These are phyloP conservation scores for Poeciliopsis gracilis DNA, from an alignment of 2,797 vertebrate genomes.

Conservation along the genomic window DNA sequence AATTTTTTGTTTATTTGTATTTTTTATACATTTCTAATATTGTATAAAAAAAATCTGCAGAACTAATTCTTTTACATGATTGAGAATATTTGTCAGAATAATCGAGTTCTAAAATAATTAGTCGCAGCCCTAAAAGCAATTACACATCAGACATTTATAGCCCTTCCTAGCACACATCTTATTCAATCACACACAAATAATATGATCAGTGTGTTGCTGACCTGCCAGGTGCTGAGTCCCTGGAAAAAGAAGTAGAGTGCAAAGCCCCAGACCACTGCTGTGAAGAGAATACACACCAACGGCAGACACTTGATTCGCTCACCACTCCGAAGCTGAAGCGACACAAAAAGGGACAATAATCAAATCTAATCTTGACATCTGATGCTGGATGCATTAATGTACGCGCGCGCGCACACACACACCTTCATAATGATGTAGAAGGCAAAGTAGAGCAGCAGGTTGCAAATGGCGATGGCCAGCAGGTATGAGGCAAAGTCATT, in stretches of 20 bases:
- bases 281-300: slow-evolving; percentile 90
- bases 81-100: no score
- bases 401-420: slow-evolving; percentile 72
- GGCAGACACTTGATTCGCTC: slow-evolving; percentile 91
- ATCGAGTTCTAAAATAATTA: no score
- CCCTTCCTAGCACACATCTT: neutral
- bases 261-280: slow-evolving; percentile 94
- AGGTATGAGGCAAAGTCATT: slow-evolving; percentile 98
- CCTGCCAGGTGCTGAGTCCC: slow-evolving; percentile 99
- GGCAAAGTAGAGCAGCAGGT: slow-evolving; percentile 97
- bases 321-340: slow-evolving; percentile 89
- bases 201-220: slow-evolving; percentile 60
- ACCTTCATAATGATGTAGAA: slow-evolving; percentile 99
- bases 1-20: no score
- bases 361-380: neutral
- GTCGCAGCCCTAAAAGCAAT: neutral
- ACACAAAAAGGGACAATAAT: slow-evolving; percentile 2
- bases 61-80: no score
- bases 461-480: slow-evolving; percentile 97
- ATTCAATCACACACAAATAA: neutral
- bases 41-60: no score
- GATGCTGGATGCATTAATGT: neutral
- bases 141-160: neutral
- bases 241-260: slow-evolving; percentile 99
- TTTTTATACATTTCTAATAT: no score